phyloP scores from a whole-genome alignment of 2,888 invertebrate species.

The Drosophila glabriapex region DNA sequence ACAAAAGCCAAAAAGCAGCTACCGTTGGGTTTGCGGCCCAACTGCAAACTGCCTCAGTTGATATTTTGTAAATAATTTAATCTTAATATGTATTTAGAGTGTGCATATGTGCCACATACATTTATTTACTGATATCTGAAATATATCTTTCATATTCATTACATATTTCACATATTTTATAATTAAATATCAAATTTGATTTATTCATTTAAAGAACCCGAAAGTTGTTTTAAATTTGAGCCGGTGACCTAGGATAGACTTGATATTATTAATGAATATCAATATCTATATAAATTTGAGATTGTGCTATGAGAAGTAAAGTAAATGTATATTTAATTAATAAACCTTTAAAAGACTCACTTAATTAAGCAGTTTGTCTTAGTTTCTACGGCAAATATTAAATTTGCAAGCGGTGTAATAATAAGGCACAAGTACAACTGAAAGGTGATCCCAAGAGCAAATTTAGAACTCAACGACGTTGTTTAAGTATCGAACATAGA shows the following conservation, averaged over 20 bases:
- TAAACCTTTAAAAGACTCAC: background rate
- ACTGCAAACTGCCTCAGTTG: constrained; percentile 18
- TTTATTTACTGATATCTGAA: background rate
- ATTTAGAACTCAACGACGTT: no score
- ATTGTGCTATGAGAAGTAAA: background rate
- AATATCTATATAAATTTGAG: background rate
- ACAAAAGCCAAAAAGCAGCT: constrained; percentile 51
- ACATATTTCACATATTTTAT: background rate
- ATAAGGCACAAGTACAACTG: no score
- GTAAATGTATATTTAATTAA: background rate
- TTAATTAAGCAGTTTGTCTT: background rate
- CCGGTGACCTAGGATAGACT: background rate
- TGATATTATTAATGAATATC: background rate
- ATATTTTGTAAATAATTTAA: constrained; percentile 11
- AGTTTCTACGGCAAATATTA: no score
- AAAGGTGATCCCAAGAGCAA: no score
- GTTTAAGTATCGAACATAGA: no score
- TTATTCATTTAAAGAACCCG: background rate
- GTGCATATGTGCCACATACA: background rate
- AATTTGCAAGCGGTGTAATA: no score
- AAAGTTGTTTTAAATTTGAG: background rate
- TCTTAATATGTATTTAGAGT: constrained; percentile 8
- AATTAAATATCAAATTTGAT: background rate
- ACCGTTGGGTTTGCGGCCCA: constrained; percentile 56
- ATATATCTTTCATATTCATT: background rate